Conservation (phyloP, 1,140 invertebrate species). For the Anoplophora glabripennis region DNA sequence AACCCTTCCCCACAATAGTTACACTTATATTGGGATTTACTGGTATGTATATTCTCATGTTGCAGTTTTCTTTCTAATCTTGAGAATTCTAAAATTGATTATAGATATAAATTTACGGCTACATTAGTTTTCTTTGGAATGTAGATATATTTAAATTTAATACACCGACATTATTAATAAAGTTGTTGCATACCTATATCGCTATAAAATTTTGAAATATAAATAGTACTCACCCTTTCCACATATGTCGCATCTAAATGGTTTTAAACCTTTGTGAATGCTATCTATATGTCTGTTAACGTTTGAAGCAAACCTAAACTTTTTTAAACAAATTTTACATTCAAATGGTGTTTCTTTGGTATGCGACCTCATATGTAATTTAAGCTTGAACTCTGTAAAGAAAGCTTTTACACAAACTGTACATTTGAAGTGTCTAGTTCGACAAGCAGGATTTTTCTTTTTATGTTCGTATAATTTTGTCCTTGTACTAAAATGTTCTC, state of each 20-base stretch:
- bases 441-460: too few relatives aligned
- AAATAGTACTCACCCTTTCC: neutral
- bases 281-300: neutral
- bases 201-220: neutral
- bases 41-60: constrained; percentile 5
- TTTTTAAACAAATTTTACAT: constrained; percentile 7
- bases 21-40: constrained; percentile 48
- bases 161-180: too few relatives aligned
- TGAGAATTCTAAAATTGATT: constrained; percentile 5
- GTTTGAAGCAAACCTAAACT: neutral
- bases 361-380: constrained; percentile 4
- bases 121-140: neutral
- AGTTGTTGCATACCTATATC: neutral
- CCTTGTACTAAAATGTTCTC: too few relatives aligned
- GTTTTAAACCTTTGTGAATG: neutral
- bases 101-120: neutral
- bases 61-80: constrained; percentile 5
- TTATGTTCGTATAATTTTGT: too few relatives aligned
- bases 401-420: constrained; percentile 24
- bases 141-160: too few relatives aligned
- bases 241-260: neutral
- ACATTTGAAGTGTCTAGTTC: constrained; percentile 44
- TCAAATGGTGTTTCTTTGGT: constrained; percentile 10
- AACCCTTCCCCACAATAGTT: constrained; percentile 53
- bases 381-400: neutral